phyloP scores from a whole-genome alignment of 2,888 invertebrate genomes.

The Dolichopus griseipennis region DNA sequence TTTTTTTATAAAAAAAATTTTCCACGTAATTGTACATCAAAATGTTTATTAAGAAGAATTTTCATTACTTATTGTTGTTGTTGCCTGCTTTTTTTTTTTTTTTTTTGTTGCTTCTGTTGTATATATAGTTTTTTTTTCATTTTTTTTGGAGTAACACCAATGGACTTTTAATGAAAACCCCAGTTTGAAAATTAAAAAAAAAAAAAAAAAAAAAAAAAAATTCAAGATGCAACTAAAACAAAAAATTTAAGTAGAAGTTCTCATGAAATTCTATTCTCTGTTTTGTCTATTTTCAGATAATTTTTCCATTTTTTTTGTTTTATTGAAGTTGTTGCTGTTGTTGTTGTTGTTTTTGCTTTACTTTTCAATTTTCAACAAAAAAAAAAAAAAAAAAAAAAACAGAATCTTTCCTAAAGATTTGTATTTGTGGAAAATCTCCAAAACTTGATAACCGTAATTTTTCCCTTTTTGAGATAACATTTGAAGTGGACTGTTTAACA shows the following conservation, averaged over 20 bases:
- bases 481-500: too few relatives aligned
- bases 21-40: conserved; percentile 1
- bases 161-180: neutral
- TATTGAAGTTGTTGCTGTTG: neutral
- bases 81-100: neutral
- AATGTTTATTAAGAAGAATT: conserved; percentile 4
- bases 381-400: neutral
- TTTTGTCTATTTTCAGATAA: neutral
- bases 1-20: neutral
- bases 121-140: neutral
- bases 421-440: too few relatives aligned
- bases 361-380: neutral
- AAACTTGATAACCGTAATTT: too few relatives aligned
- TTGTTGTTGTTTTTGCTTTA: neutral
- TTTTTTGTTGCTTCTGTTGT: neutral
- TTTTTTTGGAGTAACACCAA: neutral
- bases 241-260: neutral
- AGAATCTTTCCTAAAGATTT: too few relatives aligned
- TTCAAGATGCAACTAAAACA: too few relatives aligned
- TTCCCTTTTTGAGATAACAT: too few relatives aligned
- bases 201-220: neutral
- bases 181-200: neutral
- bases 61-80: neutral
- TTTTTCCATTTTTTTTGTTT: neutral
- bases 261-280: neutral